Conservation (phyloP, 2,113 vertebrate species). For the Connochaetes taurinus region DNA sequence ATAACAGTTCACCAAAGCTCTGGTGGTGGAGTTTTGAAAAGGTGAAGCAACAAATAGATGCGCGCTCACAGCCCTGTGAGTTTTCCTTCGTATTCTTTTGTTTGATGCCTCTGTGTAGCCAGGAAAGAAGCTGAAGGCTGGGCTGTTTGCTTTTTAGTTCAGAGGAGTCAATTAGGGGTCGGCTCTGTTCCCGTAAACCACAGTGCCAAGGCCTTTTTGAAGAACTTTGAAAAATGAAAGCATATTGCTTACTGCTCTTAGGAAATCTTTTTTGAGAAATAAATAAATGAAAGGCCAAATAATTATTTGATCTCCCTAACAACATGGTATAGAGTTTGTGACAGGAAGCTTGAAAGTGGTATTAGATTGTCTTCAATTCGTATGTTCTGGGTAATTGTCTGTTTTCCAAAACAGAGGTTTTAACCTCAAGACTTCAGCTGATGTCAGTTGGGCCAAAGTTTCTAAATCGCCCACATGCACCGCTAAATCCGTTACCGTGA, state of each 20-base stretch:
- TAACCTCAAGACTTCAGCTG: slow-evolving; percentile 13
- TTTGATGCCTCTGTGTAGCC: background rate
- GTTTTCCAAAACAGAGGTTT: slow-evolving; percentile 17
- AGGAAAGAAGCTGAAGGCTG: background rate
- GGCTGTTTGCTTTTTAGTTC: background rate
- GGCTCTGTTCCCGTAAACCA: background rate
- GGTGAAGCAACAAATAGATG: background rate
- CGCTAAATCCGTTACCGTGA: background rate
- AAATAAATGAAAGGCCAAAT: background rate
- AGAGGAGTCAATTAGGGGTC: background rate
- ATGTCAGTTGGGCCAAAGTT: background rate
- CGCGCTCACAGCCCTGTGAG: background rate
- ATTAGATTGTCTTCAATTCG: background rate
- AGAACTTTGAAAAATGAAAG: slow-evolving; percentile 20
- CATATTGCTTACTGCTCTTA: background rate
- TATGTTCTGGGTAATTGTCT: background rate
- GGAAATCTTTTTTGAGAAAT: background rate
- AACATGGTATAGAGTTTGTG: background rate
- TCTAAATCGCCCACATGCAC: background rate
- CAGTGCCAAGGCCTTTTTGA: background rate
- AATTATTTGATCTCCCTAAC: slow-evolving; percentile 1
- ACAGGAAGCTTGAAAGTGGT: background rate
- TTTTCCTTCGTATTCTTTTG: background rate
- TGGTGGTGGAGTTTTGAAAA: background rate
- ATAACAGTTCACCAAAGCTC: background rate